Base-by-base conservation (phyloP, 2,797 vertebrate genomes). In the Delichon dasypus region DNA sequence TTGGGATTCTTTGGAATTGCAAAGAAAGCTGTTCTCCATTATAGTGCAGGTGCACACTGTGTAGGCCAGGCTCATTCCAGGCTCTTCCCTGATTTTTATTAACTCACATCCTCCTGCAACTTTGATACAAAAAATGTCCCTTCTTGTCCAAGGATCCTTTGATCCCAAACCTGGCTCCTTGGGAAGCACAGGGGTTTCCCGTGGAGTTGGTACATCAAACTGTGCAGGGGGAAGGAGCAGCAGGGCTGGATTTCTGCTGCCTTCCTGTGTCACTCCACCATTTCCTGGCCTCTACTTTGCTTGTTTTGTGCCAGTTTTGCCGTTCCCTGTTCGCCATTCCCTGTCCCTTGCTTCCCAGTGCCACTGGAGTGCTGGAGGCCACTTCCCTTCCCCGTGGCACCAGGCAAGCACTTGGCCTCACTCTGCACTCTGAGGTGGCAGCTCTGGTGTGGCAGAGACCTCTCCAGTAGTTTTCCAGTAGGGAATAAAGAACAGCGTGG, bases 381-480 rank as follows among this genome's bases (percentile, higher is more conserved):
- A 2, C 32, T 36, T 26, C 36, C 15, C 82, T 44, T 48, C 23
- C 34, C 0, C 8, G 0, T 32, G 7, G 48, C 48, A 22, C 29
- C 0, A 0, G 18, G 5, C 0, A 7, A 58, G 54, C 50, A 2
- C 48, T 42, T 16, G 30, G 36, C 32, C 27, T 16, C 2, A 1
- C 38, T 21, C 26, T 71, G 60, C 60, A 21, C 40, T 7, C 45
- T 29, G 66, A 5, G 55, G 53, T 14, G 5, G 1, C 70, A 55
- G 27, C 45, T 34, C 17, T 29, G 50, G 2, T 23, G 7, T 2
- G 34, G 9, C 70, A 58, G 36, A 26, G 22, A 32, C 18, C 11
- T 36, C 53, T 36, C 21, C 45, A 32, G 0, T 3, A 4, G 13
- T 13, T 21, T 51, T 51, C 74, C 74, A 53, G 1, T 10, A 30